Conservation (phyloP, 2,888 invertebrate genomes). For the Anarsia innoxiella region DNA sequence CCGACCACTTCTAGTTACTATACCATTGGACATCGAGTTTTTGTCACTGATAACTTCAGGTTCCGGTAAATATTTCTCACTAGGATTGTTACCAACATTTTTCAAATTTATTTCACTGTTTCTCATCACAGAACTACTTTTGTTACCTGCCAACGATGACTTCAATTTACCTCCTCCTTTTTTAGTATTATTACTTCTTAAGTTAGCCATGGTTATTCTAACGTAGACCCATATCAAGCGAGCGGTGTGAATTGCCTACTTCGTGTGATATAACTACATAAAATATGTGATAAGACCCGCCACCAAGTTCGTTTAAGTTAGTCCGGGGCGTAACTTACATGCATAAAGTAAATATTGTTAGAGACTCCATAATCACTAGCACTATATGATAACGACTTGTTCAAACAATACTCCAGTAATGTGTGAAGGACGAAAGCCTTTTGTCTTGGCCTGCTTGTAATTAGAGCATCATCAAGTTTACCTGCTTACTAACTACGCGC, state of each 20-base stretch:
- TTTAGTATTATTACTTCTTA: slow-evolving; percentile 48
- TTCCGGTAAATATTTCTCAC: neutral
- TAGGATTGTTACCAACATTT: neutral
- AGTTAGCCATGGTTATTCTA: slow-evolving; percentile 51
- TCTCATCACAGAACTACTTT: slow-evolving; percentile 19
- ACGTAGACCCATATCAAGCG: slow-evolving; percentile 19
- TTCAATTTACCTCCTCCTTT: slow-evolving; percentile 38
- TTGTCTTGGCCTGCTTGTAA: slow-evolving; percentile 40
- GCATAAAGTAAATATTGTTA: slow-evolving; percentile 55
- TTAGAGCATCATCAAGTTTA: slow-evolving; percentile 53
- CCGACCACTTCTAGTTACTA: slow-evolving; percentile 32
- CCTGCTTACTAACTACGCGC: slow-evolving; percentile 32
- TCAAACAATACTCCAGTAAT: slow-evolving; percentile 65
- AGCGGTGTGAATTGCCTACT: slow-evolving; percentile 25
- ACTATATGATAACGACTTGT: slow-evolving; percentile 58
- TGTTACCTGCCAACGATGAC: slow-evolving; percentile 37
- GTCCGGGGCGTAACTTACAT: slow-evolving; percentile 53
- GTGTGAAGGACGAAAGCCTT: slow-evolving; percentile 69
- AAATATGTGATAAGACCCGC: slow-evolving; percentile 55
- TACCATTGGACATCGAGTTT: slow-evolving; percentile 2
- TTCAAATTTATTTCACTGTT: neutral
- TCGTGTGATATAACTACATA: slow-evolving; percentile 4
- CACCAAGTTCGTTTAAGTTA: slow-evolving; percentile 47
- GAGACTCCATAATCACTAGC: slow-evolving; percentile 62
- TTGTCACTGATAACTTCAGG: neutral